Evolutionary conservation across 2,113 vertebrate genomes (phyloP), one percentile per base, ranked within the genome.

Genomic region (Grantiella picta): DNA sequence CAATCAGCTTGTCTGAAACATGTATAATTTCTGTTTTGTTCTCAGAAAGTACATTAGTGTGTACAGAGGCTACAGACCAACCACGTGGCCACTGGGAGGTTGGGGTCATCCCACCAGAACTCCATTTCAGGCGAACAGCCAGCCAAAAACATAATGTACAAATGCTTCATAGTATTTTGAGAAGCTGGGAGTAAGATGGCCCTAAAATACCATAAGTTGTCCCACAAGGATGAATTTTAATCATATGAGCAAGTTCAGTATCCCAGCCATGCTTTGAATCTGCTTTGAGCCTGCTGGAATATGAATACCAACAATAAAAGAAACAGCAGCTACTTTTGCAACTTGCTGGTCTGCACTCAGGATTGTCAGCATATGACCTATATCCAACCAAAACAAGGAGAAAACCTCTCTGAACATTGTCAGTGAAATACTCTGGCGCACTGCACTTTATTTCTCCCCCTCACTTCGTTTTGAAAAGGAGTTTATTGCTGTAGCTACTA

Each of bases 31-130:
- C 65, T 94, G 44, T 38, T 85, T 71, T 45, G n/a, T 60, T 52
- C 53, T 79, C 40, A 90, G 16, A 17, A 53, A 63, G 12, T 21
- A n/a, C 6, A 3, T 52, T 28, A 24, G 11, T 27, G 36, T 53
- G 38, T 38, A 42, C 49, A 65, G 28, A 87, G 47, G 66, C 25
- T 44, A 49, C 49, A 63, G 23, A 63, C 25, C 80, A 85, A 92
- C 36, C 36, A 66, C 64, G 53, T 1, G 11, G 22, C 27, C 0
- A 0, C 66, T 65, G 59, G 40, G 22, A 82, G 31, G 4, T 20
- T 44, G 25, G 15, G 15, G 13, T 75, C 68, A 22, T 52, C 24
- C 64, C 24, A 36, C 9, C 3, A 1, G 70, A 72, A 29, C 27
- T 54, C 49, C 8, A 1, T 69, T 79, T 77, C 60, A 77, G 27